Evolutionary conservation across 2,113 vertebrate species (phyloP).

Genomic region (Myrmecobius fasciatus): DNA sequence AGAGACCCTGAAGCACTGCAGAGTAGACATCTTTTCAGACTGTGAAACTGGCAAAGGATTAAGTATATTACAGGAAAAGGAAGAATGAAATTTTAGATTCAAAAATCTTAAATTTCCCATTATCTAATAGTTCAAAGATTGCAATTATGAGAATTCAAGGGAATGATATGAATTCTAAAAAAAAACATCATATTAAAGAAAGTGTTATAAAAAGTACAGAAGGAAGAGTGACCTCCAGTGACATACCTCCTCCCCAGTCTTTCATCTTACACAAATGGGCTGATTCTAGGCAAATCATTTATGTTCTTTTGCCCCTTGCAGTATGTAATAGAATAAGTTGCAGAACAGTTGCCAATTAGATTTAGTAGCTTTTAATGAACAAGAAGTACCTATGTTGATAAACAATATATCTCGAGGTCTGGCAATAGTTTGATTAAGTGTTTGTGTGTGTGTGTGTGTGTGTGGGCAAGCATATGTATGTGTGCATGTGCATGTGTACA

Average conservation of each 20-base stretch:
- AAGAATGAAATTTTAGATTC: background rate
- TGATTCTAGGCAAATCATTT: background rate
- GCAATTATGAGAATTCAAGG: background rate
- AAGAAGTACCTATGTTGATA: background rate
- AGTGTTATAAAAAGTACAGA: background rate
- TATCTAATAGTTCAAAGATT: background rate
- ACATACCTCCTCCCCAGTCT: background rate
- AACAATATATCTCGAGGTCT: background rate
- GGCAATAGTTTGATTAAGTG: background rate
- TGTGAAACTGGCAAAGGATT: background rate
- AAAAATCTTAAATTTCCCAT: background rate
- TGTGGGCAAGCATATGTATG: too few relatives aligned
- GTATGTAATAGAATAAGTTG: background rate
- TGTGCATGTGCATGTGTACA: too few relatives aligned
- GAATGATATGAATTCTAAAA: background rate
- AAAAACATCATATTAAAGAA: background rate
- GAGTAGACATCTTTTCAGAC: background rate
- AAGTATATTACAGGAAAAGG: background rate
- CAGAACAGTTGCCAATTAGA: background rate
- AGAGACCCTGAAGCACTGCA: background rate
- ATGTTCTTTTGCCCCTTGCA: background rate
- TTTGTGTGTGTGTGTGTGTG: too few relatives aligned
- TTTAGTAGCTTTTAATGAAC: background rate
- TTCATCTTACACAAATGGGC: background rate
- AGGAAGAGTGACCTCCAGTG: background rate